Evolutionary conservation across 2,113 vertebrate species (phyloP), one percentile per base, ranked within the genome.

Genomic region (Arvicanthis niloticus): DNA sequence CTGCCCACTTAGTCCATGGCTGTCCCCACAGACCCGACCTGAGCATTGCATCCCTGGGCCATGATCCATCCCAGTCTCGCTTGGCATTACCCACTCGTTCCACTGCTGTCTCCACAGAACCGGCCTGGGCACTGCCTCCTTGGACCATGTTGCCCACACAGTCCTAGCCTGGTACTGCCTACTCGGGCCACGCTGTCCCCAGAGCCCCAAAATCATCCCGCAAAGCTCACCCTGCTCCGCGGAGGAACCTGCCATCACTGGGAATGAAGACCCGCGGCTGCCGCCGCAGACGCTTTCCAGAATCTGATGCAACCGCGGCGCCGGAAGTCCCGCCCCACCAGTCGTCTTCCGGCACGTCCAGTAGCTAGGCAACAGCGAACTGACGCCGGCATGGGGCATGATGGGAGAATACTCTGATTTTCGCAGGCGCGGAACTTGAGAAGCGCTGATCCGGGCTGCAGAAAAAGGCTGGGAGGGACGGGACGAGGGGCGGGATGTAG

Each of bases 241-340:
- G 0, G 78, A 67, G 34, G 56, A 96, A 92, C 65, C 95, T 22
- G 95, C 98, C 98, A 98, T 97, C 24, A 37, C 95, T 51, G 2
- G 68, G 67, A 70, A 51, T 0, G 37, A 90, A 0, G 19, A 70
- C 1, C n/a, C 3, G 42, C 17, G 0, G 0, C 73, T 6, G 0
- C 29, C 0, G 67, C 94, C 48, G 37, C 94, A 40, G n/a, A 45
- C 82, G 0, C 68, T 42, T 24, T 92, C 42, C 84, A 42, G 58
- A 97, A 97, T 97, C 98, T 98, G 98, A 98, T 98, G 98, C 98
- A 98, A 98, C 98, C 92, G 19, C 92, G 87, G 91, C 67, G 91
- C 98, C 98, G 98, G 98, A 97, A 96, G 29, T 94, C 81, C 94
- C 78, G 94, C 97, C 97, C 0, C 8, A 40, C 58, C 11, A 9